These are phyloP conservation scores for Erynnis tages DNA, from an alignment of 2,888 invertebrate species.

Conservation along the genomic window DNA sequence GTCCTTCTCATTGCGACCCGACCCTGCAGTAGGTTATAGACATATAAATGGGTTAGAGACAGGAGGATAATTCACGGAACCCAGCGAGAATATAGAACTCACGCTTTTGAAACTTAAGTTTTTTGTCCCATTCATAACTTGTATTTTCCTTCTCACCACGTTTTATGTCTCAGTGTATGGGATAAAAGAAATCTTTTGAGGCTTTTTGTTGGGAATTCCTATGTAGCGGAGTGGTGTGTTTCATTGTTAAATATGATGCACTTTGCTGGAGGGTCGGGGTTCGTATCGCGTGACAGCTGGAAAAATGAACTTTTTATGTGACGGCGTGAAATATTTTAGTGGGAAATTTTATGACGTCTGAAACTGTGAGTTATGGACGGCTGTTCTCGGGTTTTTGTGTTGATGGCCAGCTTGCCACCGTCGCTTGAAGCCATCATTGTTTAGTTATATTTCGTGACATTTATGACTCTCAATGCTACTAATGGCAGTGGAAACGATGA, in stretches of 20 bases:
- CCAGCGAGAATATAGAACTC: background rate
- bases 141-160: background rate
- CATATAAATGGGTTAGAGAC: no score
- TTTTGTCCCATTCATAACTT: constrained; percentile 7
- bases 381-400: background rate
- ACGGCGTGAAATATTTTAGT: constrained; percentile 12
- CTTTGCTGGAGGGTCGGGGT: constrained; percentile 9
- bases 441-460: no score
- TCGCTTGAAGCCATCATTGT: no score
- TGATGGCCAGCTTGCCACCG: no score
- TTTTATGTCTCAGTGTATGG: constrained; percentile 1
- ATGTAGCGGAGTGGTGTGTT: constrained; percentile 17
- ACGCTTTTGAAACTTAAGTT: background rate
- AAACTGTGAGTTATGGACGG: constrained; percentile 12
- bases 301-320: constrained; percentile 22
- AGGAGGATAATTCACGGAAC: background rate
- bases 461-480: no score
- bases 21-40: no score
- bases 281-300: constrained; percentile 13
- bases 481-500: no score
- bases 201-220: constrained; percentile 14
- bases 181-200: constrained; percentile 18
- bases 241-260: constrained; percentile 26
- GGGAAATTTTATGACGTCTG: constrained; percentile 10
- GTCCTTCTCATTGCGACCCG: no score